Evolutionary conservation across 2,888 invertebrate genomes (phyloP).

Genomic region (Macropis europaea): DNA sequence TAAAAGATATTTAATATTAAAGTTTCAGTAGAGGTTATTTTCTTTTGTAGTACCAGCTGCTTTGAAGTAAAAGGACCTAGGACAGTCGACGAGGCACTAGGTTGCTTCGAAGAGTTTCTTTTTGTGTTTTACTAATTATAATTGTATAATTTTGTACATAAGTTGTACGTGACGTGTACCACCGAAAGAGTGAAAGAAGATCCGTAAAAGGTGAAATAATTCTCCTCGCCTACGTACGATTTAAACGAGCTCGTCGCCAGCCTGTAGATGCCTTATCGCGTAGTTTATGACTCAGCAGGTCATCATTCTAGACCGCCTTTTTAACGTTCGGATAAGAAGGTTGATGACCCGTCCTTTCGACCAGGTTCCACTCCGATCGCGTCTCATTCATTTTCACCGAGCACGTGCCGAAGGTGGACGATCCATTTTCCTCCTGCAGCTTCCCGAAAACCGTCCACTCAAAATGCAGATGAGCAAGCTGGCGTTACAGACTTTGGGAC

Average conservation of each 20-base stretch:
- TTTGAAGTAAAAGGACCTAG: too few relatives aligned
- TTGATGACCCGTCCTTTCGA: slow-evolving; percentile 35
- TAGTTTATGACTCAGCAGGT: slow-evolving; percentile 43
- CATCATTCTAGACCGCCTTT: slow-evolving; percentile 34
- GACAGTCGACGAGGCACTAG: too few relatives aligned
- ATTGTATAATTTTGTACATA: too few relatives aligned
- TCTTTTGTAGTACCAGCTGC: too few relatives aligned
- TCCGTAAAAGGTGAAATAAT: slow-evolving; percentile 12
- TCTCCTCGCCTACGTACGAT: neutral
- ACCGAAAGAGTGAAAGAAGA: slow-evolving; percentile 4
- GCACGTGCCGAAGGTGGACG: slow-evolving; percentile 17
- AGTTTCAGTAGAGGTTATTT: too few relatives aligned
- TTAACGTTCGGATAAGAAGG: slow-evolving; percentile 49
- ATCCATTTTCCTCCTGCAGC: neutral
- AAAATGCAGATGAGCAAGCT: too few relatives aligned
- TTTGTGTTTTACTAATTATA: too few relatives aligned
- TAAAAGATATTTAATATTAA: too few relatives aligned
- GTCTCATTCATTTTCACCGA: slow-evolving; percentile 9
- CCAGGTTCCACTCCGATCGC: neutral
- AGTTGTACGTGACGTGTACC: too few relatives aligned
- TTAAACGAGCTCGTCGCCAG: slow-evolving; percentile 10
- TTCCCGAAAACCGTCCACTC: slow-evolving; percentile 19
- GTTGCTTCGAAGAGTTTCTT: too few relatives aligned
- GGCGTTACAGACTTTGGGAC: too few relatives aligned
- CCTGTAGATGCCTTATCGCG: slow-evolving; percentile 48